Evolutionary conservation across 1,140 invertebrate species (phyloP), one percentile per base, ranked within the genome.

Genomic region (Pachypeltis micranthus): DNA sequence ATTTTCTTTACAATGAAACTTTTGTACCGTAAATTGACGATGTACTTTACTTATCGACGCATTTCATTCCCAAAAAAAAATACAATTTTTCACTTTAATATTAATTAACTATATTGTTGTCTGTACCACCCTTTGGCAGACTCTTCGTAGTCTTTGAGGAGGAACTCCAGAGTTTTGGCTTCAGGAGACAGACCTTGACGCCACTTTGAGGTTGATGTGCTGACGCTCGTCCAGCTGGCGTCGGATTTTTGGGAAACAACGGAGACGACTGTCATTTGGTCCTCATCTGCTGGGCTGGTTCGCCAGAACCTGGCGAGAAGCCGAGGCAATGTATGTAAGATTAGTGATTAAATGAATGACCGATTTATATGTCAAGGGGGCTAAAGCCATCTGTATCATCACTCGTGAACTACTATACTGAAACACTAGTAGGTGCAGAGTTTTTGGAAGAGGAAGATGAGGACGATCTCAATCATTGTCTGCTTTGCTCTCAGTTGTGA

Each of bases 81-180:
- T 51, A 51, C 47, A 51, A 51, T 51, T 51, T 51, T 51, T 51
- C 47, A 51, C 47, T 51, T 51, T 51, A 51, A 51, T 51, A 51
- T 51, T 51, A 4, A 51, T 16, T 21, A 16, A 16, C 16, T 10
- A 7, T 10, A 10, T 39, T 51, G 47, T 21, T 51, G 47, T 51
- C 23, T 51, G 47, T 51, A 51, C 47, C 47, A 51, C 10, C 47
- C 47, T 21, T 51, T 51, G 10, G 47, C 47, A 21, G 4, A 16
- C 19, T 51, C 47, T 21, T 51, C 47, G 47, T 51, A 51, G 12
- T 7, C 10, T 21, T 21, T 51, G 10, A 51, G 47, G 23, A 51
- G 47, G 7, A 51, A 4, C 23, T 51, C 47, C 47, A 51, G 19
- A 21, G 12, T 51, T 21, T 51, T 51, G 47, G 47, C 47, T 4